Percentiles rank a stretch among this genome's conserved stretches.
Conservation (phyloP, 2,888 invertebrate genomes). For the Apotomis betuletana region DNA sequence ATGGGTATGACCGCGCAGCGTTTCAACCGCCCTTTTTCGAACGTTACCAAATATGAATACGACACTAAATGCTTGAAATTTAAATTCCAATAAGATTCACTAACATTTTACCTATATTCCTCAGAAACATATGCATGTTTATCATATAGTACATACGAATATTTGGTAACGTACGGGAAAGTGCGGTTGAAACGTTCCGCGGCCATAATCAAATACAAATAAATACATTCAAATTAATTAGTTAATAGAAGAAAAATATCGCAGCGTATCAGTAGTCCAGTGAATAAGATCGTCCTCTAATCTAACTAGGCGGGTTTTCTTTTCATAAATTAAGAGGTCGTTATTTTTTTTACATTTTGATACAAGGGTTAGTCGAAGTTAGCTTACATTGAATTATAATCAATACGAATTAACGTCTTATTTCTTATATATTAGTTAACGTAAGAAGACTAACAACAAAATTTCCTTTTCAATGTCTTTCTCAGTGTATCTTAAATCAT, state of each 20-base stretch:
- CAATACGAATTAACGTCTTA: constrained; percentile 70
- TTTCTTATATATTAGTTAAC: constrained; percentile 72
- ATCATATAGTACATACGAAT: too few species aligned
- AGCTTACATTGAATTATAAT: constrained; percentile 79
- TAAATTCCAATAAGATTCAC: too few species aligned
- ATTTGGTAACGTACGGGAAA: too few species aligned
- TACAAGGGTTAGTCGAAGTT: constrained; percentile 68
- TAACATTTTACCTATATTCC: too few species aligned
- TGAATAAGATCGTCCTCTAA: constrained; percentile 31
- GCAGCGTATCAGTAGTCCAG: constrained; percentile 26
- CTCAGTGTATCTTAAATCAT: constrained; percentile 52
- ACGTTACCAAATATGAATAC: too few species aligned
- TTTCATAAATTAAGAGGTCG: constrained; percentile 36
- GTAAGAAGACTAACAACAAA: constrained; percentile 71
- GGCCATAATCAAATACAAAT: not conserved
- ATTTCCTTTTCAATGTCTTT: constrained; percentile 58
- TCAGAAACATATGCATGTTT: too few species aligned
- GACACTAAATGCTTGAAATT: too few species aligned
- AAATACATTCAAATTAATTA: constrained; percentile 29
- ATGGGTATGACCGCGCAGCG: not conserved
- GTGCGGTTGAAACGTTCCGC: too few species aligned
- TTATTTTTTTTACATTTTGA: constrained; percentile 73
- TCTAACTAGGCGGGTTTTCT: constrained; percentile 31
- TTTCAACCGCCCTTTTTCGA: too few species aligned
- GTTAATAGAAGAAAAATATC: constrained; percentile 14